These are phyloP conservation scores for Austrofundulus limnaeus DNA, from an alignment of 2,113 vertebrate species.

Conservation along the genomic window DNA sequence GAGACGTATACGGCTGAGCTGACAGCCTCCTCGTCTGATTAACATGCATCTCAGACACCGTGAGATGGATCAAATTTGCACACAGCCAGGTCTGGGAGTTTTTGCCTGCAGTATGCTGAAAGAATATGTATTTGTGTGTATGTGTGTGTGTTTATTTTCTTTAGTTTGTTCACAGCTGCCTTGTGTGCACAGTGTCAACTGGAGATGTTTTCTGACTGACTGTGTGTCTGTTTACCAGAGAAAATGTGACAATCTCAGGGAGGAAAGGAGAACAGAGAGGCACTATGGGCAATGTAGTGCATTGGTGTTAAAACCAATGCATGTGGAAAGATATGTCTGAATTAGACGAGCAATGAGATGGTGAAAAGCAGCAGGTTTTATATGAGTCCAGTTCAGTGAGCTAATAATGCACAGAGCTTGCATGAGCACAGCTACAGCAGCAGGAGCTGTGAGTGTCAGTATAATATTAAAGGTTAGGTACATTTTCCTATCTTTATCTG, in stretches of 20 bases:
- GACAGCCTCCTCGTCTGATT: constrained; percentile 70
- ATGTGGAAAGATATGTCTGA: constrained; percentile 48
- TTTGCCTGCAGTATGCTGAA: constrained; percentile 55
- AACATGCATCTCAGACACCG: constrained; percentile 76
- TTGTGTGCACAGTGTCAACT: constrained; percentile 42
- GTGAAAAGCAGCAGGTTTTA: constrained; percentile 4
- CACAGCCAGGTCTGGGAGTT: constrained; percentile 60
- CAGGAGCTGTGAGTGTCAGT: background rate
- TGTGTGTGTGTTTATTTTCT: constrained; percentile 25
- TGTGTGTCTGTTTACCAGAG: constrained; percentile 1
- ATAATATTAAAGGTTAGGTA: constrained; percentile 40
- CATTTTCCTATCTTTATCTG: constrained; percentile 21
- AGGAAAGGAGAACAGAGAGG: constrained; percentile 17
- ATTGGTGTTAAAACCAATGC: constrained; percentile 40
- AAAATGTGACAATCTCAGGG: constrained; percentile 54
- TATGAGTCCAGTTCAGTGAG: constrained; percentile 14
- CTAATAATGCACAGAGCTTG: constrained; percentile 5
- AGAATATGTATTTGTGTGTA: constrained; percentile 1
- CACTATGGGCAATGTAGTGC: background rate
- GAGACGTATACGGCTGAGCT: constrained; percentile 57
- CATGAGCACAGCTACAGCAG: background rate
- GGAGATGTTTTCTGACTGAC: constrained; percentile 53
- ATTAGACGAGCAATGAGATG: constrained; percentile 55
- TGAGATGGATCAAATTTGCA: constrained; percentile 67
- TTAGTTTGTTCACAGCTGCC: constrained; percentile 52